Percentiles rank a stretch among this genome's conserved stretches.
Conservation (phyloP, 2,113 vertebrate genomes). For the Syngnathoides biaculeatus region DNA sequence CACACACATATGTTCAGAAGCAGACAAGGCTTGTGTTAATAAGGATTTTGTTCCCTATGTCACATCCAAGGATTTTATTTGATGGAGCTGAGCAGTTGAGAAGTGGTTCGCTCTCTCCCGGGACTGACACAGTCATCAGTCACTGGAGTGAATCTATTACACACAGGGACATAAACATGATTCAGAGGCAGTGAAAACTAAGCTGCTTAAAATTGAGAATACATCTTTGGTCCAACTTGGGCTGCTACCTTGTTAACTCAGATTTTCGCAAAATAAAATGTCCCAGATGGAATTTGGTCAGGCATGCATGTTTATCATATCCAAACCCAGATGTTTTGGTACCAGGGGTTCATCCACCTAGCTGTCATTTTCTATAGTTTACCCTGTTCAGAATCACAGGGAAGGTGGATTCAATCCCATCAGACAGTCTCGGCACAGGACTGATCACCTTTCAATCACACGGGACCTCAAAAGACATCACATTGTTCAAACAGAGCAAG, state of each 20-base stretch:
- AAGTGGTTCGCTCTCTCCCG: neutral
- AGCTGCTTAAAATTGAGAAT: conserved; percentile 8
- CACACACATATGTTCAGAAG: neutral
- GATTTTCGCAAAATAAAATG: neutral
- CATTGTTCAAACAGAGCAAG: too few relatives aligned
- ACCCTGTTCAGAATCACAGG: neutral
- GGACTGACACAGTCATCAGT: conserved; percentile 13
- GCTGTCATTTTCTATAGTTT: neutral
- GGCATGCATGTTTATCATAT: neutral
- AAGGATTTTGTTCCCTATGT: conserved; percentile 3
- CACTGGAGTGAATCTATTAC: conserved; percentile 23
- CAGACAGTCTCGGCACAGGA: neutral
- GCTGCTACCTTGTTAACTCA: neutral
- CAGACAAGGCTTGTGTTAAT: neutral
- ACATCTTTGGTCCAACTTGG: neutral
- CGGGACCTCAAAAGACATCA: neutral
- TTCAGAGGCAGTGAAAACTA: neutral
- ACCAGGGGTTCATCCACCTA: neutral
- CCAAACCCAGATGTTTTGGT: neutral
- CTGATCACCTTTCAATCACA: neutral
- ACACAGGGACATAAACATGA: neutral
- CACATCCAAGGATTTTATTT: conserved; percentile 18
- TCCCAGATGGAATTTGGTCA: neutral
- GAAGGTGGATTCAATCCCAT: neutral
- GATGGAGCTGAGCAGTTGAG: neutral